phyloP scores from a whole-genome alignment of 2,888 invertebrate genomes.

The Harpagoxenus sublaevis region DNA sequence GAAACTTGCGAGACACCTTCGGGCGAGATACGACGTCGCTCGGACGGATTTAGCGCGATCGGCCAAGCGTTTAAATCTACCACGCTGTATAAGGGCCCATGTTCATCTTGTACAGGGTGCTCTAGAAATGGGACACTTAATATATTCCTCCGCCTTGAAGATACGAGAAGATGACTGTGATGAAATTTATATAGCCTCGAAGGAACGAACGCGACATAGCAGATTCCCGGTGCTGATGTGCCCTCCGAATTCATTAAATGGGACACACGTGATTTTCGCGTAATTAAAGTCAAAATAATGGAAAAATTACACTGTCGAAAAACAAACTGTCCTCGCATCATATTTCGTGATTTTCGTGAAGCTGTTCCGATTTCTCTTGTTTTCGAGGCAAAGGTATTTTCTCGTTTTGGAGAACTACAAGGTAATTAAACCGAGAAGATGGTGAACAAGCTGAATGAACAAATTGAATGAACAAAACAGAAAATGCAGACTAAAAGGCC shows the following conservation, averaged over 20 bases:
- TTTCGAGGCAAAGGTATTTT: not conserved
- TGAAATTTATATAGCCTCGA: slow-evolving; percentile 39
- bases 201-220: not conserved
- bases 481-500: not conserved
- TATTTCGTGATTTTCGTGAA: not conserved
- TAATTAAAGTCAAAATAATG: slow-evolving; percentile 5
- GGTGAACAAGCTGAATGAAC: not conserved
- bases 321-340: too few species aligned
- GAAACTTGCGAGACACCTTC: slow-evolving; percentile 12
- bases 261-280: not conserved
- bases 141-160: slow-evolving; percentile 45
- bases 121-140: slow-evolving; percentile 41
- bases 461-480: not conserved
- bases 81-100: slow-evolving; percentile 44
- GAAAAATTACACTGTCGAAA: not conserved
- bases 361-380: not conserved
- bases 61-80: slow-evolving; percentile 59
- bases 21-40: slow-evolving; percentile 47
- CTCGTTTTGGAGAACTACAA: not conserved
- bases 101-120: slow-evolving; percentile 43
- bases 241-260: slow-evolving; percentile 11
- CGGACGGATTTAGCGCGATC: slow-evolving; percentile 62
- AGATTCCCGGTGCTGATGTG: not conserved
- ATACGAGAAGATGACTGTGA: slow-evolving; percentile 29
- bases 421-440: not conserved